These are phyloP conservation scores for Amia ocellicauda DNA, from an alignment of 2,113 vertebrate species.

Conservation along the genomic window DNA sequence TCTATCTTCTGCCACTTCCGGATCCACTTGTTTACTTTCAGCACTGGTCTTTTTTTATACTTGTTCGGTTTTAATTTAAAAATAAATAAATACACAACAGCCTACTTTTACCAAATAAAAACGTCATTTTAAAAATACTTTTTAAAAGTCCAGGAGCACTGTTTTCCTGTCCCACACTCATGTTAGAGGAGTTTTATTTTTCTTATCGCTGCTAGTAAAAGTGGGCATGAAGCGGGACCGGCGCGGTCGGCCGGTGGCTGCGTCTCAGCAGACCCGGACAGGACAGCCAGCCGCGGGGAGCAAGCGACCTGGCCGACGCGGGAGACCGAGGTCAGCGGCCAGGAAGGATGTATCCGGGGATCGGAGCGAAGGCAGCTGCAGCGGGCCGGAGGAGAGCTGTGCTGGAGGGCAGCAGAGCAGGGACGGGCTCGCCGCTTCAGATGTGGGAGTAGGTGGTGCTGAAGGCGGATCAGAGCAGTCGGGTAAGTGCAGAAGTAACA, in stretches of 20 bases:
- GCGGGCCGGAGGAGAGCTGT: neutral
- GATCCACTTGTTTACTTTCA: slow-evolving; percentile 56
- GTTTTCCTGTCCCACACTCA: neutral
- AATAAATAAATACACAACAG: too few relatives aligned
- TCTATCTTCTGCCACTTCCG: slow-evolving; percentile 40
- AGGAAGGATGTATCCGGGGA: neutral
- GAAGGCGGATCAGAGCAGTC: slow-evolving; percentile 33
- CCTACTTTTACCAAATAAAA: neutral
- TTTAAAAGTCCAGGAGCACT: slow-evolving; percentile 6
- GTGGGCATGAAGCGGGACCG: slow-evolving; percentile 64
- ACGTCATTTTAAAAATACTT: too few relatives aligned
- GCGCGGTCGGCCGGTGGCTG: slow-evolving; percentile 52
- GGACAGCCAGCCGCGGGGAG: slow-evolving; percentile 25
- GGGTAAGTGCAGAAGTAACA: neutral
- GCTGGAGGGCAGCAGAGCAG: neutral
- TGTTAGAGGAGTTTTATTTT: neutral
- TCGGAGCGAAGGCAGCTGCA: slow-evolving; percentile 6
- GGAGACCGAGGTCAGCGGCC: slow-evolving; percentile 34
- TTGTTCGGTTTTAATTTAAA: neutral
- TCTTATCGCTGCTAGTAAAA: neutral
- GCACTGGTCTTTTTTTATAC: slow-evolving; percentile 11
- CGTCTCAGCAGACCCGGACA: slow-evolving; percentile 16
- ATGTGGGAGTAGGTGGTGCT: neutral
- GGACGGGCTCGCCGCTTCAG: neutral
- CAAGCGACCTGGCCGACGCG: slow-evolving; percentile 31